Base-by-base conservation (phyloP, 2,113 vertebrate genomes). In the Cavia aperea region DNA sequence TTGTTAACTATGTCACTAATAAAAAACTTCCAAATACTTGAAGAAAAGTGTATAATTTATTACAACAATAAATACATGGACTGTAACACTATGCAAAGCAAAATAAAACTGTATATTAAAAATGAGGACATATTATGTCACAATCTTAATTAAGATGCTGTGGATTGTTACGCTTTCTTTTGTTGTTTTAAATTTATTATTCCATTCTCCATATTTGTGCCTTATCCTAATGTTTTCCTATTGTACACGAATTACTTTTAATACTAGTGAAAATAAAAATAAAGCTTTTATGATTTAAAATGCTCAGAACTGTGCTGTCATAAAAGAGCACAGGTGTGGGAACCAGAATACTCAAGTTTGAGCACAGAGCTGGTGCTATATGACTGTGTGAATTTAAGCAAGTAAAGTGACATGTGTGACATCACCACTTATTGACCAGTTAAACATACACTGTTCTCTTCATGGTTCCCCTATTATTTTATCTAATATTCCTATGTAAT, bases 81-180 rank as follows among this genome's bases (percentile, higher is more conserved):
- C 58, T 63, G 49, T 78, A 89, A 58, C 6, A 19, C 81, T 78
- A 14, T 26, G 39, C 49, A 39, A 39, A 60, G 73, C 14, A 65
- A 54, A 63, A 36, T 33, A 89, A 82, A 58, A 58, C 16, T 58
- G 9, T 43, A 56, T 33, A 43, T 58, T 78, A 78, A 70, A 92
- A 91, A 91, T 65, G 46, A 94, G 9, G 36, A 12, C 4, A 72
- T 16, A 93, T 70, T 54, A 65, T 9, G 58, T 7, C n/a, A 89
- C 36, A 89, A 66, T 82, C 92, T 79, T 66, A 75, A n/a, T 39
- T 82, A 93, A 82, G 31, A 90, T 91, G 14, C 54, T 90, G 36
- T 39, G 2, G 73, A 85, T 24, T 15, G 16, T 56, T 56, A 19
- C 33, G 56, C 5, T 29, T 29, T 7, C 36, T 81, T 77, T 90